Base-by-base conservation (phyloP, 2,113 vertebrate genomes). In the Arvicanthis niloticus region DNA sequence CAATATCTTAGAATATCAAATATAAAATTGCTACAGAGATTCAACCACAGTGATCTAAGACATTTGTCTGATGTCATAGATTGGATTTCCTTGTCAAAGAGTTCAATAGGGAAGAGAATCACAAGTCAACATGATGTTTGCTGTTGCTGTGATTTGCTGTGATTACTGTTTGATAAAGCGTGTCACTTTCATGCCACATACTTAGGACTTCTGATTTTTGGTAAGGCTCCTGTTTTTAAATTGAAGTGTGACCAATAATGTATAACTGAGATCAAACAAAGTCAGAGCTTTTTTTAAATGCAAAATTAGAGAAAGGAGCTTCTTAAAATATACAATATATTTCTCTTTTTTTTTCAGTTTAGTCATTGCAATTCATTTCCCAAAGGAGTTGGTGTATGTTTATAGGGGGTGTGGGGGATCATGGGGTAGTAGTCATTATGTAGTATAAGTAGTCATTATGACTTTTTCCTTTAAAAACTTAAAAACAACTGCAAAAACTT, bases 11-110 rank as follows among this genome's bases (percentile, higher is more conserved):
- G 97, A 90, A 96, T 90, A 98, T 97, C 84, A 98, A 90, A 90
- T 89, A 91, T 72, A 96, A 88, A 81, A 78, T 91, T 93, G 56
- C 97, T 91, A 93, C 78, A 97, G 92, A 98, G 90, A 94, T 60
- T 75, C 51, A 96, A 81, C 56, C 97, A 81, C 40, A 60, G 37
- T 96, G 93, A 97, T 93, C 93, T 98, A 96, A 97, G 96, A 92
- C 76, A 75, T 96, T 95, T 93, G 86, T 97, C 81, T 97, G 81
- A 97, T 98, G 92, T 94, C 70, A 77, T 93, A n/a, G 87, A n/a
- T 91, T 98, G 82, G 91, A 97, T 98, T 98, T 98, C 93, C 77
- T 95, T 94, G 93, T 92, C 93, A 82, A 75, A 40, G 86, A 91
- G 90, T 96, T 78, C 97, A 97, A 72, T 58, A 60, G 81, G 58